Evolutionary conservation across 2,797 vertebrate species (phyloP).

Genomic region (Iguana delicatissima): DNA sequence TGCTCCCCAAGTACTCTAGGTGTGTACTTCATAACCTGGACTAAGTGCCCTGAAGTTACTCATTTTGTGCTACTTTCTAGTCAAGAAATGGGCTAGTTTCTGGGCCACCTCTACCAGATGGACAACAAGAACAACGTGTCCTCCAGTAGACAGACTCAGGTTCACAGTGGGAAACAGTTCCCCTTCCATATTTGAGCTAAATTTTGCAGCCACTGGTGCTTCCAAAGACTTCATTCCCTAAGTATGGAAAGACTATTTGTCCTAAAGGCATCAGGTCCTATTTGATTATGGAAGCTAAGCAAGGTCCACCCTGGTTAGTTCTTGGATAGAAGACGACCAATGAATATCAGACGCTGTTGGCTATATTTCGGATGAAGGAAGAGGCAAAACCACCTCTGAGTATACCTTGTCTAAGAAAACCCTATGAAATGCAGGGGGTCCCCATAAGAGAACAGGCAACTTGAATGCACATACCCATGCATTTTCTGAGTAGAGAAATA

Average conservation of each 20-base stretch:
- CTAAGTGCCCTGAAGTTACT: background rate
- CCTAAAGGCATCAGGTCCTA: too few species aligned
- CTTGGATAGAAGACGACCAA: too few species aligned
- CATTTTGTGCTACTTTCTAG: background rate
- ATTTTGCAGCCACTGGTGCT: background rate
- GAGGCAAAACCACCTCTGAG: too few species aligned
- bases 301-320: too few species aligned
- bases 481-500: background rate
- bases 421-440: too few species aligned
- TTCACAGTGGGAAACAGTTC: background rate
- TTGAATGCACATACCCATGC: too few species aligned
- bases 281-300: too few species aligned
- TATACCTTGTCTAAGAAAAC: too few species aligned
- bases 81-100: background rate
- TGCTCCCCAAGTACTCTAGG: background rate
- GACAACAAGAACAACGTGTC: background rate
- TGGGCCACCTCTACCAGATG: background rate
- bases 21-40: background rate
- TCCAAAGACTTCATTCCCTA: background rate
- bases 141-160: background rate
- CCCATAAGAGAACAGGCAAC: too few species aligned
- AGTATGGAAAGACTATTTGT: background rate
- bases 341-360: too few species aligned
- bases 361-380: too few species aligned
- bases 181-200: background rate